Percentiles rank a stretch among this genome's conserved stretches.
phyloP scores from a whole-genome alignment of 2,888 invertebrate genomes.

The Eledona agricola region DNA sequence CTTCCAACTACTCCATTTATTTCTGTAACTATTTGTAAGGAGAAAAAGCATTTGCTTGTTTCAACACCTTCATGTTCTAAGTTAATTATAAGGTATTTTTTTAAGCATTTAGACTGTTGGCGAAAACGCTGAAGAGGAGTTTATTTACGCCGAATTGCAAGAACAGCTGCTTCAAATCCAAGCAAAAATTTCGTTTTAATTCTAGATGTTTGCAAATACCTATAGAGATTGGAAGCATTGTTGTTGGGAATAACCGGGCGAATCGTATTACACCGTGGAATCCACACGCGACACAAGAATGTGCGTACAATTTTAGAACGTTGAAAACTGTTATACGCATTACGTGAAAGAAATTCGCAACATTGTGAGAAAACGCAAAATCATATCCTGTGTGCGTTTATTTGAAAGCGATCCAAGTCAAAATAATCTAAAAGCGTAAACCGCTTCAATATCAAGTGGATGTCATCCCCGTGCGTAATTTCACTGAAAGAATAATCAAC shows the following conservation, averaged over 20 bases:
- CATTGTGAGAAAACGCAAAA: too few species aligned
- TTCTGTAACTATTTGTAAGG: conserved; percentile 31
- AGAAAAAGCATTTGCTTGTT: conserved; percentile 3
- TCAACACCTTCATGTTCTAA: conserved; percentile 5
- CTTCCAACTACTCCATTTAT: conserved; percentile 40
- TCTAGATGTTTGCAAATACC: background rate
- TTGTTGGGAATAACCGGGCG: conserved; percentile 6
- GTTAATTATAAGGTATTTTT: conserved; percentile 6
- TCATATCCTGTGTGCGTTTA: background rate
- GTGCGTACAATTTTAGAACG: conserved; percentile 21
- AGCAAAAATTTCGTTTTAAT: too few species aligned
- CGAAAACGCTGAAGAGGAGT: too few species aligned
- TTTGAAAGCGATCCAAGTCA: conserved; percentile 7
- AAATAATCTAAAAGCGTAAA: conserved; percentile 12
- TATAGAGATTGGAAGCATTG: background rate
- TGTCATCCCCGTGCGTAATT: conserved; percentile 17
- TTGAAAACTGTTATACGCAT: too few species aligned
- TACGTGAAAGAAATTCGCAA: too few species aligned
- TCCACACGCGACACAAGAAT: conserved; percentile 8
- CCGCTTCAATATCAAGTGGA: conserved; percentile 19
- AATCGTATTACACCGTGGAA: conserved; percentile 8
- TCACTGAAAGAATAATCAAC: conserved; percentile 19
- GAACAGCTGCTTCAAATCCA: too few species aligned
- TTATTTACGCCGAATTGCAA: too few species aligned
- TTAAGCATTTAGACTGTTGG: too few species aligned